phyloP scores from a whole-genome alignment of 2,113 vertebrate species.

The Seriola dumerili region DNA sequence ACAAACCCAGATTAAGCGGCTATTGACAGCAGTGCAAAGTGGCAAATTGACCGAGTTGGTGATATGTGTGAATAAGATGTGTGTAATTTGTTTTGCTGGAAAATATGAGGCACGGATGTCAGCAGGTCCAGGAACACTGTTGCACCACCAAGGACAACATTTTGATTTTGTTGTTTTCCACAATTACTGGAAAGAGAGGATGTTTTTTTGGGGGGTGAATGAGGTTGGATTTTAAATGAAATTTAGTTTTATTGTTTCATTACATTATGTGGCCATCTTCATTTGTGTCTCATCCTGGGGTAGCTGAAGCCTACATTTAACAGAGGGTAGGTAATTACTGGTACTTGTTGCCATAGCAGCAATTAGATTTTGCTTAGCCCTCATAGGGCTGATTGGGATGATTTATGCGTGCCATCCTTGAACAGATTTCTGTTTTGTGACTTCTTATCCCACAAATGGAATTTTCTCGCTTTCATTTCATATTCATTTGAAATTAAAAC shows the following conservation, averaged over 20 bases:
- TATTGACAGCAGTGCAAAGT: neutral
- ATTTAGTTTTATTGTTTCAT: conserved; percentile 19
- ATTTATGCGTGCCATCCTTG: conserved; percentile 12
- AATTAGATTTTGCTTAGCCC: conserved; percentile 44
- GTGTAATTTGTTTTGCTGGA: conserved; percentile 20
- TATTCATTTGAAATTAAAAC: neutral
- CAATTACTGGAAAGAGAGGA: neutral
- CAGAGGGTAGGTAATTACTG: conserved; percentile 44
- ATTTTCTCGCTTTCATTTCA: neutral
- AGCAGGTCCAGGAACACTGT: conserved; percentile 15
- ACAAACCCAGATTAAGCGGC: neutral
- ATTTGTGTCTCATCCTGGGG: neutral
- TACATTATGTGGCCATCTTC: neutral
- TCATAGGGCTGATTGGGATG: conserved; percentile 9
- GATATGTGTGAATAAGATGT: conserved; percentile 11
- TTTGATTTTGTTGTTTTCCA: neutral
- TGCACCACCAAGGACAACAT: neutral
- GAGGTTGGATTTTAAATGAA: neutral
- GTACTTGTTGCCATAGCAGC: conserved; percentile 43
- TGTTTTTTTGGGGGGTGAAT: neutral
- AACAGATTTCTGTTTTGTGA: neutral
- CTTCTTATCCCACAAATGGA: neutral
- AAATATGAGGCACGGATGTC: neutral
- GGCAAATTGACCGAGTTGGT: neutral
- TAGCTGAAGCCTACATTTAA: neutral